Percentiles rank a stretch among this genome's conserved stretches.
Conservation (phyloP, 2,113 vertebrate species). For the Eulemur macaco region DNA sequence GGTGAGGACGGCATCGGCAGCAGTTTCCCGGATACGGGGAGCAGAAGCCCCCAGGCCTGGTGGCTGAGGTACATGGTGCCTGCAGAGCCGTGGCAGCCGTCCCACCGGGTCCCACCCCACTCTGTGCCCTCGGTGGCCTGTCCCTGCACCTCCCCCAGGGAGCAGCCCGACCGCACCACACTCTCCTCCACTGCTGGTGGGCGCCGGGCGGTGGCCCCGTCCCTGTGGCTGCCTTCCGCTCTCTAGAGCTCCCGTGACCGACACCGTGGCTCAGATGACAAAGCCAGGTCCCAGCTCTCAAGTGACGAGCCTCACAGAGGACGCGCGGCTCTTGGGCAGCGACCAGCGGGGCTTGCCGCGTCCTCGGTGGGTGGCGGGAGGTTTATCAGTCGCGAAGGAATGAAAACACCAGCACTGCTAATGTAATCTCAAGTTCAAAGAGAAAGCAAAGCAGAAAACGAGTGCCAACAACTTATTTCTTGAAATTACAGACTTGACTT, state of each 20-base stretch:
- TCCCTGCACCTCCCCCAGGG: background rate
- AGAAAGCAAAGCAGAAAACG: background rate
- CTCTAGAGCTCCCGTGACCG: background rate
- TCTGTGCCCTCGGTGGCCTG: background rate
- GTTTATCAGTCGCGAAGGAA: background rate
- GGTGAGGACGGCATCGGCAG: background rate
- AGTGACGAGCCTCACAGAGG: background rate
- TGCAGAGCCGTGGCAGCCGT: fast-evolving
- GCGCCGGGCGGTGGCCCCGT: background rate
- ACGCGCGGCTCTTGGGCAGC: background rate
- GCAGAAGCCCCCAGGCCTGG: background rate
- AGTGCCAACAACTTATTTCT: conserved; percentile 25
- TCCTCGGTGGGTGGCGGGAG: background rate
- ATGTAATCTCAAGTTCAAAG: background rate
- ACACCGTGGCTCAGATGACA: no score
- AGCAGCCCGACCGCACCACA: no score
- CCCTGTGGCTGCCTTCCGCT: background rate
- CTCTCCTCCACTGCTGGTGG: no score
- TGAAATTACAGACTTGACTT: conserved; percentile 25
- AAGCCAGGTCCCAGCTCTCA: background rate
- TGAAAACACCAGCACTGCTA: background rate
- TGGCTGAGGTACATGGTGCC: background rate
- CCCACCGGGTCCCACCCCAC: background rate
- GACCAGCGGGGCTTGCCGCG: fast-evolving
- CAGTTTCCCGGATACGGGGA: background rate